Evolutionary conservation across 2,797 vertebrate species (phyloP), one percentile per base, ranked within the genome.

Genomic region (Molothrus ater): DNA sequence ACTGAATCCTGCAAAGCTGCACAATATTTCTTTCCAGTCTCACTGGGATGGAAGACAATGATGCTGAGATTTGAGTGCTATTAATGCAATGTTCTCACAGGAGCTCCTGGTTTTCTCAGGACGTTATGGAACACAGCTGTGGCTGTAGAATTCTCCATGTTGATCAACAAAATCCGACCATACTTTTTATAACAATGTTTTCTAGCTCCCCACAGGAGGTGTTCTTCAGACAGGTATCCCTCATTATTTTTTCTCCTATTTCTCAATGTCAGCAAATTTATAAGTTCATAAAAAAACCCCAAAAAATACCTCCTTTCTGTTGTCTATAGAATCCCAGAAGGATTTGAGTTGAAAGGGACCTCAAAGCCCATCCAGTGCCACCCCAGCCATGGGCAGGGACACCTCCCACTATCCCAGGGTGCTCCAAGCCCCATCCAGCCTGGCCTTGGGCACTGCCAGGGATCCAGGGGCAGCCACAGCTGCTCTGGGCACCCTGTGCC

Each of bases 321-420:
- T 26, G 5, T 13, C 17, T 2, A 7, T 14, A 32, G 36, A 36
- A 43, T 28, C 6, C 11, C 36, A 36, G 14, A 15, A 6, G 0
- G 11, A 22, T 51, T 51, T 51, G 45, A 12, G 4, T 7, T 22
- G 36, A 7, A 0, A 32, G 2, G 12, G 12, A 19, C 17, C 2
- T 36, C 0, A 18, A 12, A 66, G 8, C 21, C 9, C 36, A 34
- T 7, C 9, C 17, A 21, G 14, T 22, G 0, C 21, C 21, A 13
- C 10, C 20, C 4, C 24, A 74, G 31, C 21, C 32, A 36, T 6
- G 38, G 11, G 3, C 26, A 74, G 53, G 22, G 38, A 51, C 71
- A 51, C 1, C 6, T 75, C 1, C 53, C 45, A 45, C 34, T 6
- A 0, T 0, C 21, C 32, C 36, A 85, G 36, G 6, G 0, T 7